Evolutionary conservation across 2,113 vertebrate genomes (phyloP).

Genomic region (Stegastes partitus): DNA sequence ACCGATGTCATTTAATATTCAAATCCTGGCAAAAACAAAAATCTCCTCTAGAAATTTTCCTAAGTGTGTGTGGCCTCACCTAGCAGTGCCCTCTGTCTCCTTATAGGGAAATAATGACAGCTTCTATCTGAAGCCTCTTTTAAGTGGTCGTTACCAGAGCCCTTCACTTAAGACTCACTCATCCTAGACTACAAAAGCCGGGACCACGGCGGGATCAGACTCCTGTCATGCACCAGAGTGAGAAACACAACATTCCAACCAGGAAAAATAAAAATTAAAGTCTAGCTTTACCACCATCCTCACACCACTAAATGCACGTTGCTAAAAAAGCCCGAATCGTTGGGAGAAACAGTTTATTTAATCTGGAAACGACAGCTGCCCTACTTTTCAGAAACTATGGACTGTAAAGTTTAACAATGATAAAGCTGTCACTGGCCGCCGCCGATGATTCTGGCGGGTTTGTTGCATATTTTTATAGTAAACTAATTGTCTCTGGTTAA

Average conservation of each 20-base stretch:
- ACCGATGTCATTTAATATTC: neutral
- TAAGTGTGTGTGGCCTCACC: constrained; percentile 69
- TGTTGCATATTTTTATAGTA: constrained; percentile 32
- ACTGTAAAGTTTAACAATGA: constrained; percentile 27
- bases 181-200: constrained; percentile 66
- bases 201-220: constrained; percentile 58
- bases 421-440: constrained; percentile 36
- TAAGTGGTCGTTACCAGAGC: constrained; percentile 64
- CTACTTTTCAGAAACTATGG: constrained; percentile 62
- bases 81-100: constrained; percentile 50
- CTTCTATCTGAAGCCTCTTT: constrained; percentile 72
- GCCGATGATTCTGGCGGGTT: constrained; percentile 32
- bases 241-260: constrained; percentile 63
- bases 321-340: constrained; percentile 70
- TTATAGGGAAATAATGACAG: constrained; percentile 75
- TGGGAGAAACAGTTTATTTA: constrained; percentile 73
- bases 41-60: neutral
- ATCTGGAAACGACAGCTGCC: constrained; percentile 72
- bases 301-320: constrained; percentile 83
- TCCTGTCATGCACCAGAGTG: constrained; percentile 64
- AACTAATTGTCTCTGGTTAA: constrained; percentile 27
- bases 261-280: constrained; percentile 78
- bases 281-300: constrained; percentile 76
- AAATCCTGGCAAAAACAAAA: constrained; percentile 45
- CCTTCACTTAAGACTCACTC: constrained; percentile 60